These are phyloP conservation scores for Drosophila cardini DNA, from an alignment of 1,140 invertebrate genomes.

Conservation along the genomic window DNA sequence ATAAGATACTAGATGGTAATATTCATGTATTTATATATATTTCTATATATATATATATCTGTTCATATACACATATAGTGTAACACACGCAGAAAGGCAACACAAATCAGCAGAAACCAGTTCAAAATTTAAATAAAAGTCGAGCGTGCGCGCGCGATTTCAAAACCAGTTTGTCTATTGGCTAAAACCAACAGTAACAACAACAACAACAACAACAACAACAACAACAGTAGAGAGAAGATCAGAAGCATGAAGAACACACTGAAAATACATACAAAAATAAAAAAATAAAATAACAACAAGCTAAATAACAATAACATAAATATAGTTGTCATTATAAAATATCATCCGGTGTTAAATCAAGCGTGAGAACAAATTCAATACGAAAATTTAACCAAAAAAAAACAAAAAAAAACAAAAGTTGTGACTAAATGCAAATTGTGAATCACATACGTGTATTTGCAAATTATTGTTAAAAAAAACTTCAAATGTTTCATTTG, in stretches of 20 bases:
- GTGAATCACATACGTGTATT: slow-evolving; percentile 4
- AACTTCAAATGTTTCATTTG: slow-evolving; percentile 6
- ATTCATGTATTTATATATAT: slow-evolving; percentile 46
- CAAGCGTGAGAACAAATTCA: slow-evolving; percentile 75
- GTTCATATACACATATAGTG: slow-evolving; percentile 29
- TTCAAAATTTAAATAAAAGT: slow-evolving; percentile 82
- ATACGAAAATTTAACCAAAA: slow-evolving; percentile 37
- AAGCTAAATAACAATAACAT: slow-evolving; percentile 65
- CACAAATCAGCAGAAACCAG: slow-evolving; percentile 81
- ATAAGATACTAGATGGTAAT: slow-evolving; percentile 27
- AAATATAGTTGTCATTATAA: slow-evolving; percentile 80
- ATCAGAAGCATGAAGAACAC: slow-evolving; percentile 43
- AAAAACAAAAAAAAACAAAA: too few species aligned
- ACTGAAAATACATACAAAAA: slow-evolving; percentile 15
- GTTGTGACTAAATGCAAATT: slow-evolving; percentile 26
- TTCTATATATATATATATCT: slow-evolving; percentile 4
- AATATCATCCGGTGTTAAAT: slow-evolving; percentile 80
- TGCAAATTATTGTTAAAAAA: not conserved
- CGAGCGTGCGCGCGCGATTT: slow-evolving; percentile 78
- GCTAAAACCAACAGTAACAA: slow-evolving; percentile 52
- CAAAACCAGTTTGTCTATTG: slow-evolving; percentile 71
- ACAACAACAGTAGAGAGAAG: slow-evolving; percentile 21
- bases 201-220: slow-evolving; percentile 28
- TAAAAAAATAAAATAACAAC: too few species aligned
- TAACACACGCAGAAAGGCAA: slow-evolving; percentile 61